phyloP scores from a whole-genome alignment of 2,888 invertebrate species.

The Palloptera scutellata region DNA sequence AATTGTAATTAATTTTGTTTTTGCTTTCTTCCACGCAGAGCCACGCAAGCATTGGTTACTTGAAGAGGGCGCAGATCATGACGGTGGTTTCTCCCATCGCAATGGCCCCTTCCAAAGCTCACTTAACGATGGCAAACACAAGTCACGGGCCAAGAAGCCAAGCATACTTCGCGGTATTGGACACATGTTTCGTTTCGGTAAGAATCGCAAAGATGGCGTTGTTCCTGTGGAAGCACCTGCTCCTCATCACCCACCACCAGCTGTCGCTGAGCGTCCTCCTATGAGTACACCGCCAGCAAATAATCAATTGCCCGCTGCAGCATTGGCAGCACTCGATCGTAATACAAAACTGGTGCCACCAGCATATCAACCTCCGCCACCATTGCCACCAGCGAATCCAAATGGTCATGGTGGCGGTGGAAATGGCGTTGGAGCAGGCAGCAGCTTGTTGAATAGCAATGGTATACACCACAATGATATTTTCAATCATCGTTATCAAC shows the following conservation, averaged over 20 bases:
- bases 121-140: slow-evolving; percentile 72
- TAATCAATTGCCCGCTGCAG: slow-evolving; percentile 55
- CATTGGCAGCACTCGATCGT: slow-evolving; percentile 57
- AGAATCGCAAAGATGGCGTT: slow-evolving; percentile 69
- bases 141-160: slow-evolving; percentile 72
- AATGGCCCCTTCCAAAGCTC: slow-evolving; percentile 82
- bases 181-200: slow-evolving; percentile 67
- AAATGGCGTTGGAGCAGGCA: slow-evolving; percentile 25
- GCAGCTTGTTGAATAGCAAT: slow-evolving; percentile 28
- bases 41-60: slow-evolving; percentile 84
- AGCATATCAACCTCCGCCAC: slow-evolving; percentile 64
- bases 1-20: background rate
- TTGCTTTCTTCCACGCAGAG: slow-evolving; percentile 54
- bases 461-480: slow-evolving; percentile 63
- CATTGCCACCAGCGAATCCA: slow-evolving; percentile 55
- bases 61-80: slow-evolving; percentile 73
- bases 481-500: slow-evolving; percentile 66
- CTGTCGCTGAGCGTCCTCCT: slow-evolving; percentile 34
- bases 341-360: slow-evolving; percentile 60
- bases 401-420: slow-evolving; percentile 43
- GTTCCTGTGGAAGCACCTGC: slow-evolving; percentile 56
- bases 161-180: slow-evolving; percentile 74
- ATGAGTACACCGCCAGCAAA: slow-evolving; percentile 39
- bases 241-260: slow-evolving; percentile 32
- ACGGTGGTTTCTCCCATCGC: slow-evolving; percentile 76